Evolutionary conservation across 2,113 vertebrate species (phyloP).

Genomic region (Myodes glareolus): DNA sequence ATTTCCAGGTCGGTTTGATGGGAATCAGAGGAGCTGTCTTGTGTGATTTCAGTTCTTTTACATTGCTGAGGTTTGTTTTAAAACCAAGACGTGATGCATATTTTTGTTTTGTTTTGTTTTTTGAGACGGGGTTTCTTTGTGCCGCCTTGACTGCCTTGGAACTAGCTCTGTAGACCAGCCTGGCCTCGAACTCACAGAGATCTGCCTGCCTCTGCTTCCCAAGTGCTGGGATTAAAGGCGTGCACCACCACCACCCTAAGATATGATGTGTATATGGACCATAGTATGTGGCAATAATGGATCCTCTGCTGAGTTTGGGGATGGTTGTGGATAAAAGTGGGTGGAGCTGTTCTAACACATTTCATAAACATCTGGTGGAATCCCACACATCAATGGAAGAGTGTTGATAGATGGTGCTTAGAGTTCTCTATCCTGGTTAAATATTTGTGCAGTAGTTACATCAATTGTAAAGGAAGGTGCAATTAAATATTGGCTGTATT

Average conservation of each 20-base stretch:
- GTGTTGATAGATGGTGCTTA: background rate
- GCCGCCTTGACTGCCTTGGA: background rate
- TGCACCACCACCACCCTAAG: background rate
- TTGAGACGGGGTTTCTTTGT: background rate
- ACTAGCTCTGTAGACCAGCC: background rate
- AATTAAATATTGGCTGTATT: background rate
- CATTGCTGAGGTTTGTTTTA: background rate
- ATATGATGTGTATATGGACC: background rate
- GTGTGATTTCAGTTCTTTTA: background rate
- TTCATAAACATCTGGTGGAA: background rate
- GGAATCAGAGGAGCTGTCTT: background rate
- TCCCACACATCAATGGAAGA: too few relatives aligned
- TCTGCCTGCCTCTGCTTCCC: background rate
- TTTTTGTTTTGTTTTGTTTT: background rate
- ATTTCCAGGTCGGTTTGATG: background rate
- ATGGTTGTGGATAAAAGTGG: background rate
- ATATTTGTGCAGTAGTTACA: background rate
- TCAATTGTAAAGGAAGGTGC: fast-evolving
- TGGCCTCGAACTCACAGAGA: background rate
- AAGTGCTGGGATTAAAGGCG: background rate
- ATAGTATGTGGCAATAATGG: background rate
- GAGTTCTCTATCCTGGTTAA: background rate
- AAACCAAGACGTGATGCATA: background rate
- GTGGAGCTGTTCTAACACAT: too few relatives aligned
- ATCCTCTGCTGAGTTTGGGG: background rate